Conservation (phyloP, 2,113 vertebrate species). For the Hystrix cristata region DNA sequence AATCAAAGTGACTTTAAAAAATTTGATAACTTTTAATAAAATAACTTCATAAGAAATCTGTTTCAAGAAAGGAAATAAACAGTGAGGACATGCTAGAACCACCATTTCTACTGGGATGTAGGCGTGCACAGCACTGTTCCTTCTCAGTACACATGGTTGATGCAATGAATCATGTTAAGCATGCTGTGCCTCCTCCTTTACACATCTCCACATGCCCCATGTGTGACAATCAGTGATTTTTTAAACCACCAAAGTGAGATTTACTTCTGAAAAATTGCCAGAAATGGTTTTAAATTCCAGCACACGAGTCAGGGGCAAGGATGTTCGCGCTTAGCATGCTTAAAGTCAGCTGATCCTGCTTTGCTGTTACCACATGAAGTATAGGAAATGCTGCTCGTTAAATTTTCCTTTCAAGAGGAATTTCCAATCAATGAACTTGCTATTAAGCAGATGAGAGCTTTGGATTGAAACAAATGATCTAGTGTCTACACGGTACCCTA, state of each 20-base stretch:
- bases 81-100: neutral
- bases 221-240: neutral
- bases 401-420: constrained; percentile 53
- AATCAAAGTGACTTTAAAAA: constrained; percentile 20
- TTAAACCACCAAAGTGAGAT: neutral
- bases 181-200: neutral
- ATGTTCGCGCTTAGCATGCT: neutral
- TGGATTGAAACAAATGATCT: neutral
- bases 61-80: neutral
- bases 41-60: neutral
- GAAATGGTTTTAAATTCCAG: neutral
- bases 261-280: constrained; percentile 13
- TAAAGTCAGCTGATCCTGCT: neutral
- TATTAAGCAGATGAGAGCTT: constrained; percentile 9
- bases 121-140: neutral
- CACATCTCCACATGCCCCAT: neutral
- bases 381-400: neutral
- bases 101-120: neutral
- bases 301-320: neutral
- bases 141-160: neutral
- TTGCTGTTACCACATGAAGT: neutral
- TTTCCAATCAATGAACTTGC: constrained; percentile 36
- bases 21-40: neutral
- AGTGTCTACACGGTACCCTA: neutral
- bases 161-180: neutral